Evolutionary conservation across 2,888 invertebrate species (phyloP).

Genomic region (Corythucha ciliata): DNA sequence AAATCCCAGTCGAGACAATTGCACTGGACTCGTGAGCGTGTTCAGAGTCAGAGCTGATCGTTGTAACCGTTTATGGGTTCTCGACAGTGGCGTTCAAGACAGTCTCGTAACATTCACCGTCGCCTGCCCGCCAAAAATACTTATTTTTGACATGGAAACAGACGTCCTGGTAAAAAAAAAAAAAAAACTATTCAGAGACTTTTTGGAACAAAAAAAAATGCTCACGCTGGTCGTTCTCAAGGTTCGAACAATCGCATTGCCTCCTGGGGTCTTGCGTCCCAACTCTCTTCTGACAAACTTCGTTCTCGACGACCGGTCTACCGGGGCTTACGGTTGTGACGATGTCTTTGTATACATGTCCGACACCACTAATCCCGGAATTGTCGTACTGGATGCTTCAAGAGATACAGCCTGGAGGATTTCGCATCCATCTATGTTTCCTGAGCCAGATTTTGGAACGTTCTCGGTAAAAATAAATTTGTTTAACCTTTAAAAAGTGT

Average conservation of each 20-base stretch:
- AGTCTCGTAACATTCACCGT: slow-evolving; percentile 57
- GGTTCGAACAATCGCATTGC: slow-evolving; percentile 58
- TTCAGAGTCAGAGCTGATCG: slow-evolving; percentile 66
- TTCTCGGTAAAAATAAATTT: slow-evolving; percentile 44
- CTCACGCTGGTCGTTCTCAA: slow-evolving; percentile 17
- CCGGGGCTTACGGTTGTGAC: slow-evolving; percentile 54
- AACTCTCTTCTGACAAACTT: slow-evolving; percentile 69
- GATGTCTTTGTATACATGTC: slow-evolving; percentile 69
- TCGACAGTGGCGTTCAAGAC: slow-evolving; percentile 67
- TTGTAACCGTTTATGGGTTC: slow-evolving; percentile 74
- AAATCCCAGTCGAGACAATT: slow-evolving; percentile 59
- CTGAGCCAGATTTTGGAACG: slow-evolving; percentile 68
- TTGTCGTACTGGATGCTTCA: slow-evolving; percentile 57
- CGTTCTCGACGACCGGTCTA: slow-evolving; percentile 56
- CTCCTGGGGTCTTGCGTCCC: slow-evolving; percentile 56
- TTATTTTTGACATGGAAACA: slow-evolving; percentile 67
- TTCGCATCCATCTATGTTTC: slow-evolving; percentile 74
- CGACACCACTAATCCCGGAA: slow-evolving; percentile 66
- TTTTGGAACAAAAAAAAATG: slow-evolving; percentile 44
- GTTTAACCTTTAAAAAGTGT: neutral
- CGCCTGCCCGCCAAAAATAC: slow-evolving; percentile 68
- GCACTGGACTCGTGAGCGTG: slow-evolving; percentile 67
- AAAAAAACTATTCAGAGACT: slow-evolving; percentile 37
- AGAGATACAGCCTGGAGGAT: slow-evolving; percentile 71
- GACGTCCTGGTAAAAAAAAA: slow-evolving; percentile 51